A percentile compares a stretch with the other conserved stretches of the same genome.
Evolutionary conservation across 2,888 invertebrate genomes (phyloP).

Genomic region (Lycaena phlaeas): DNA sequence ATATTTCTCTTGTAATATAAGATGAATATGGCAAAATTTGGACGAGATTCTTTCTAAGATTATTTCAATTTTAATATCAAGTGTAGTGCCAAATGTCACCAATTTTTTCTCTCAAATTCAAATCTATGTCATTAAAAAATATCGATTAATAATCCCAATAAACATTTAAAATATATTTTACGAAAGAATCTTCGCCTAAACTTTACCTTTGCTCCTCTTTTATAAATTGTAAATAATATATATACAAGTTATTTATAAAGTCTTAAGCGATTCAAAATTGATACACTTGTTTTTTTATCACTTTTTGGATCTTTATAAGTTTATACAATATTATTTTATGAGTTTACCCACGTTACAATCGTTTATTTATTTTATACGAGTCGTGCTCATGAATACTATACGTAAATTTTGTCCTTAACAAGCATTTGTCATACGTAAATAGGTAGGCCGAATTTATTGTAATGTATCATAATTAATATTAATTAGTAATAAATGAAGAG

Average conservation of each 20-base stretch:
- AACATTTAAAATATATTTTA: conserved; percentile 25
- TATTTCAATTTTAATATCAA: conserved; percentile 31
- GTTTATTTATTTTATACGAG: conserved; percentile 54
- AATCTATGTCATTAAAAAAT: conserved; percentile 30
- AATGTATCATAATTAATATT: conserved; percentile 62
- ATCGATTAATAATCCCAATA: conserved; percentile 28
- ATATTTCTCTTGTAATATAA: conserved; percentile 50
- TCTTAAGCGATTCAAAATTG: conserved; percentile 30
- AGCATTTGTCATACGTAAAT: conserved; percentile 69
- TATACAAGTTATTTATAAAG: conserved; percentile 36
- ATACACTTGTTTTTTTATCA: conserved; percentile 46
- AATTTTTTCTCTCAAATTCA: conserved; percentile 32
- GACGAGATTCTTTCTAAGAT: conserved; percentile 51
- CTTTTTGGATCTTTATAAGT: conserved; percentile 27
- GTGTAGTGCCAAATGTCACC: conserved; percentile 61
- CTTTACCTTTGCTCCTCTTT: conserved; percentile 37
- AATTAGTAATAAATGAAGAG: conserved; percentile 54
- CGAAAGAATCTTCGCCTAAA: conserved; percentile 51
- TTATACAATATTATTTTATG: conserved; percentile 36
- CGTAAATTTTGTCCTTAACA: conserved; percentile 55
- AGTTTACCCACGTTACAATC: conserved; percentile 34
- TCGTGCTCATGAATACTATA: conserved; percentile 61
- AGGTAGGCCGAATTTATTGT: conserved; percentile 71
- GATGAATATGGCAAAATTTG: conserved; percentile 34
- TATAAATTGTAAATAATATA: conserved; percentile 55